Conservation (phyloP, 2,888 invertebrate genomes). For the Drosophila cognata region DNA sequence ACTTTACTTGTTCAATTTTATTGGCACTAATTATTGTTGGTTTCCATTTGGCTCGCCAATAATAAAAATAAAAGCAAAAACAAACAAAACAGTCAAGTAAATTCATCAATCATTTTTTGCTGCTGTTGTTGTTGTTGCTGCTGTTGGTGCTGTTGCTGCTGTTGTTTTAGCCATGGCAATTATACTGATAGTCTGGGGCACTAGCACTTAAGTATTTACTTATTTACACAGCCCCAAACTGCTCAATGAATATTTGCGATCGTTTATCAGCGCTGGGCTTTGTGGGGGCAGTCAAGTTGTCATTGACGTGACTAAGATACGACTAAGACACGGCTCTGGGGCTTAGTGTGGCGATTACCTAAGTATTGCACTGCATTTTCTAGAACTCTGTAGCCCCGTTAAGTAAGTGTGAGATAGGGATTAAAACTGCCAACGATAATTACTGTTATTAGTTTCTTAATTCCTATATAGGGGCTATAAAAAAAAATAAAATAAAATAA, state of each 20-base stretch:
- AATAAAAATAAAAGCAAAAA: slow-evolving; percentile 20
- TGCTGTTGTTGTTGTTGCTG: not conserved
- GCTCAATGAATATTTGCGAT: slow-evolving; percentile 48
- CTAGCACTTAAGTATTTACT: slow-evolving; percentile 48
- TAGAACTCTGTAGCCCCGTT: not conserved
- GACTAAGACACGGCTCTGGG: slow-evolving; percentile 8
- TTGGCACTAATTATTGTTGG: slow-evolving; percentile 69
- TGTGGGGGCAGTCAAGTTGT: slow-evolving; percentile 18
- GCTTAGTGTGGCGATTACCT: slow-evolving; percentile 9
- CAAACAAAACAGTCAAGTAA: slow-evolving; percentile 16
- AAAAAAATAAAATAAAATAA: not conserved
- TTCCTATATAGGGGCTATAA: not conserved
- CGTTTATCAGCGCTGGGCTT: slow-evolving; percentile 36
- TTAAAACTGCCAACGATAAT: not conserved
- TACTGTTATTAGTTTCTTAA: not conserved
- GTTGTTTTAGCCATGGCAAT: slow-evolving; percentile 48
- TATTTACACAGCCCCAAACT: slow-evolving; percentile 60
- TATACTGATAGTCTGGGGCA: slow-evolving; percentile 60
- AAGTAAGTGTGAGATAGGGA: not conserved
- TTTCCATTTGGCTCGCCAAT: slow-evolving; percentile 29
- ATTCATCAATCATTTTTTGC: slow-evolving; percentile 63
- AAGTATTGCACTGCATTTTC: slow-evolving; percentile 3
- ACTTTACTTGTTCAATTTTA: slow-evolving; percentile 66
- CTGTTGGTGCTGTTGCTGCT: slow-evolving; percentile 7
- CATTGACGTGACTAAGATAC: slow-evolving; percentile 39